Conservation (phyloP, 2,888 invertebrate genomes). For the Dryobota labecula region DNA sequence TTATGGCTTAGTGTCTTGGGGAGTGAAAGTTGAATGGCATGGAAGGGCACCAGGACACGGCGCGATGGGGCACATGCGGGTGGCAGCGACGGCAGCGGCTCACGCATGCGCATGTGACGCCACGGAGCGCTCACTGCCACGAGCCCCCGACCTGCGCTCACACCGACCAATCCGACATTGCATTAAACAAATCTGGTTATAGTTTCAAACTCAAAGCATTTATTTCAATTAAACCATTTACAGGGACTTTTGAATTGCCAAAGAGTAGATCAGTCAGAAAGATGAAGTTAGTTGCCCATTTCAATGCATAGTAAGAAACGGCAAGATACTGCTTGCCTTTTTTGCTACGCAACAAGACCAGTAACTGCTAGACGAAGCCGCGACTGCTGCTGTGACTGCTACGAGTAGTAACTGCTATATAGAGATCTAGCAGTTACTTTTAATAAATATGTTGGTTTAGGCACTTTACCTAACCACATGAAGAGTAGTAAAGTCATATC, state of each 20-base stretch:
- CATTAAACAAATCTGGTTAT: neutral
- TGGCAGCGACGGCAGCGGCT: slow-evolving; percentile 61
- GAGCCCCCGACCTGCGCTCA: slow-evolving; percentile 64
- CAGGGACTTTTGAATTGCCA: neutral
- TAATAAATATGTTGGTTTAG: too few species aligned
- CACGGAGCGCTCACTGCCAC: slow-evolving; percentile 64
- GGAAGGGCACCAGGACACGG: slow-evolving; percentile 88
- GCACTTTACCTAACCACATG: too few species aligned
- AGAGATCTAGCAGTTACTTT: too few species aligned
- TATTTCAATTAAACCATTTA: neutral
- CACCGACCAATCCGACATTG: slow-evolving; percentile 67
- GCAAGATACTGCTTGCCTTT: neutral
- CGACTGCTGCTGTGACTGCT: too few species aligned
- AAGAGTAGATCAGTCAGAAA: neutral
- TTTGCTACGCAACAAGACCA: too few species aligned
- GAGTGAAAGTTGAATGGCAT: slow-evolving; percentile 86
- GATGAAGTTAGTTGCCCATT: neutral
- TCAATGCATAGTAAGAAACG: neutral
- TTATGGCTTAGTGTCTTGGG: slow-evolving; percentile 70
- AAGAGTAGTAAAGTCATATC: too few species aligned
- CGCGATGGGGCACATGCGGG: slow-evolving; percentile 74
- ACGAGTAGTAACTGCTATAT: too few species aligned
- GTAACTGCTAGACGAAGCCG: too few species aligned
- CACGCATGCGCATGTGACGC: slow-evolving; percentile 80
- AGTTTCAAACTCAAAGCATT: neutral